Evolutionary conservation across 2,888 invertebrate genomes (phyloP), one percentile per base, ranked within the genome.

Genomic region (Drosophila melanosoma): DNA sequence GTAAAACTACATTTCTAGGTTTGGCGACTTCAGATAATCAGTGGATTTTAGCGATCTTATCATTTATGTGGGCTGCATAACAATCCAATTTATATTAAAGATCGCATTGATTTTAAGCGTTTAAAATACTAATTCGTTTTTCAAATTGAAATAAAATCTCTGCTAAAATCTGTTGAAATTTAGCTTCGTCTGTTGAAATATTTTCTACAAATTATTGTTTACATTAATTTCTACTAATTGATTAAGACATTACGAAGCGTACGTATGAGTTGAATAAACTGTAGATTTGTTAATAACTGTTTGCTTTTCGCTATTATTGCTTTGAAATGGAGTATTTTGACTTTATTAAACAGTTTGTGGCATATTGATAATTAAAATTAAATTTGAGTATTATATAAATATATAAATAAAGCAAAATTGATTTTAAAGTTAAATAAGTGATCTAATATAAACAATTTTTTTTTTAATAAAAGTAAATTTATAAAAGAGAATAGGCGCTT

Each of bases 261-360:
- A 52, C n/a, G 11, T 33, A 59, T 49, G 66, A 85, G 85, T 87
- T 83, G 81, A 85, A 85, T 85, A 85, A 87, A 83, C 87, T 79
- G 60, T 72, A 20, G 20, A 17, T 26, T 36, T 51, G 20, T 45
- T 56, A 49, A 36, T 59, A 26, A 49, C 17, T 17, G n/a, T 11
- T 10, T 0, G 17, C 26, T 17, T 48, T 7, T 26, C 12, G 23
- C 45, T 42, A 12, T 15, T 48, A 7, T 36, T 12, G 23, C 7
- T 23, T 10, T 17, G 11, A 3, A 4, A 12, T 20, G 2, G 35
- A 23, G 63, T 42, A 63, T 23, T 12, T 60, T 10, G 3, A 32
- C 35, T 66, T 11, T 45, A 17, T 26, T 12, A 42, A 11, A 7
- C 17, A 1, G 32, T 60, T 77, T n/a, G 66, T 0, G 20, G 1